phyloP scores from a whole-genome alignment of 2,797 vertebrate genomes.

The Hoplostethus mediterraneus region DNA sequence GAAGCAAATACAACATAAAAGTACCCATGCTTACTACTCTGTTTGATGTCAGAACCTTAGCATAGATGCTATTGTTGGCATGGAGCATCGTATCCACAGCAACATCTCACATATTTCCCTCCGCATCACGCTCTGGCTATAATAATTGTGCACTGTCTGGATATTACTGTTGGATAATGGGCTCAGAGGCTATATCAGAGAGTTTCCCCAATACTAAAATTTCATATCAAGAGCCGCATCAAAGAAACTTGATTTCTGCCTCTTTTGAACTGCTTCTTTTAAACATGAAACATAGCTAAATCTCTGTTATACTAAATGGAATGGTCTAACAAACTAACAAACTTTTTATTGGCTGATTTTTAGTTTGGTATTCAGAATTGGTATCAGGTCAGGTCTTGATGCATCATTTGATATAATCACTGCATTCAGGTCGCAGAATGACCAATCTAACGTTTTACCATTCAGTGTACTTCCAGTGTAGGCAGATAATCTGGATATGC shows the following conservation, averaged over 20 bases:
- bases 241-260: constrained; percentile 19
- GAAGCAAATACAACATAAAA: constrained; percentile 35
- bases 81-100: constrained; percentile 35
- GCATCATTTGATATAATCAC: background rate
- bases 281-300: constrained; percentile 21
- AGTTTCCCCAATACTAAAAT: constrained; percentile 24
- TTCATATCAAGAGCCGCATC: constrained; percentile 12
- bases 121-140: constrained; percentile 29
- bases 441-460: constrained; percentile 17
- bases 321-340: constrained; percentile 7
- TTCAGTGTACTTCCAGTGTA: constrained; percentile 9
- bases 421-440: constrained; percentile 4
- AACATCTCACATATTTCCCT: constrained; percentile 31
- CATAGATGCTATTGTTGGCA: constrained; percentile 31
- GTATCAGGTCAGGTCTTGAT: background rate
- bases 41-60: constrained; percentile 25
- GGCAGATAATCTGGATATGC: background rate
- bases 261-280: constrained; percentile 15
- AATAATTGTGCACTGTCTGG: constrained; percentile 10
- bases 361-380: constrained; percentile 18
- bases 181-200: constrained; percentile 17
- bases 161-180: constrained; percentile 39
- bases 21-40: constrained; percentile 23
- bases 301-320: constrained; percentile 12
- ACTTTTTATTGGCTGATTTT: background rate